Evolutionary conservation across 2,888 invertebrate species (phyloP).

Genomic region (Leucophenga maculata): DNA sequence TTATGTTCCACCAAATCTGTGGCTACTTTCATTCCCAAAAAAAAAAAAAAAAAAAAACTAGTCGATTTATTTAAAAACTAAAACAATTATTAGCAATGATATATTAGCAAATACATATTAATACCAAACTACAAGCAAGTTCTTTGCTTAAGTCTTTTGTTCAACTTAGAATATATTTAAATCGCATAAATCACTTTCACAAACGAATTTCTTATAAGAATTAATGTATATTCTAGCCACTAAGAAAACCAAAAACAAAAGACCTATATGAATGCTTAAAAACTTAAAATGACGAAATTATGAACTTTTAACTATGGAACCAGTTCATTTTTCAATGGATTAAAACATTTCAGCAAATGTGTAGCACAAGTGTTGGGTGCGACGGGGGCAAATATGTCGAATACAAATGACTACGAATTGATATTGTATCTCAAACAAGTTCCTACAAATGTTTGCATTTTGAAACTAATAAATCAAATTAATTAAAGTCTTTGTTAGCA

Average conservation of each 20-base stretch:
- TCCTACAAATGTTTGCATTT: conserved; percentile 14
- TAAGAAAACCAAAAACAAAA: not conserved
- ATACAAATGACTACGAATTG: not conserved
- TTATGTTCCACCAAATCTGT: too few species aligned
- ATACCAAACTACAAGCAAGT: not conserved
- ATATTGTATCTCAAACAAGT: not conserved
- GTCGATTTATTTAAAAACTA: not conserved
- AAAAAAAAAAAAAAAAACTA: not conserved
- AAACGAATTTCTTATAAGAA: not conserved
- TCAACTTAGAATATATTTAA: not conserved
- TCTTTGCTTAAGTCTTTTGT: conserved; percentile 10
- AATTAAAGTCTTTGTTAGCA: conserved; percentile 19
- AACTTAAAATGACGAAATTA: conserved; percentile 10
- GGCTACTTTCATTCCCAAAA: too few species aligned
- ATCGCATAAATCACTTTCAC: not conserved
- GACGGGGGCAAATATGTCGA: not conserved
- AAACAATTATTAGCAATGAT: not conserved
- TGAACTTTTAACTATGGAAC: conserved; percentile 2
- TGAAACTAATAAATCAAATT: conserved; percentile 19
- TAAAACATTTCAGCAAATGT: conserved; percentile 5
- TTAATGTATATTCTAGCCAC: not conserved
- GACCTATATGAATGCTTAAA: not conserved
- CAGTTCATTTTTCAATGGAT: conserved; percentile 23
- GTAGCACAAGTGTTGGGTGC: not conserved
- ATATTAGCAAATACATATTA: too few species aligned